Percentiles rank a stretch among this genome's conserved stretches.
phyloP scores from a whole-genome alignment of 30 jellyfish, hydroid and myxozoan species.

The Nemopilema nomurai region DNA sequence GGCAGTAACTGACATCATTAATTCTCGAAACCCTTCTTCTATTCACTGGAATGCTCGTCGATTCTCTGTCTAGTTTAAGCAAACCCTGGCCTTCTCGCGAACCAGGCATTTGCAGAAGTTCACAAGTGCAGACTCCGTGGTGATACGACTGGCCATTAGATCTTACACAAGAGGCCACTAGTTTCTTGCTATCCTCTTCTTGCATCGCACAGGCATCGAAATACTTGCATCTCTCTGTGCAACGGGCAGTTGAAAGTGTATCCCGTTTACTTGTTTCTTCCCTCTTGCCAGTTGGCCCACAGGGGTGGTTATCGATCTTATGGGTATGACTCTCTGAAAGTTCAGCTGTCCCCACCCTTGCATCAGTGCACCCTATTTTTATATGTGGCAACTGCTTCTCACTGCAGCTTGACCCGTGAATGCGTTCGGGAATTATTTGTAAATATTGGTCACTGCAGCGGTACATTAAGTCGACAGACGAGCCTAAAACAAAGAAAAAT shows the following conservation, averaged over 20 bases:
- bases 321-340: not conserved
- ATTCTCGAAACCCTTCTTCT: slow-evolving; percentile 70
- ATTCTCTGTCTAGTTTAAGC: not conserved
- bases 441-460: slow-evolving; percentile 45
- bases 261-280: not conserved
- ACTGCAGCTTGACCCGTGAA: slow-evolving; percentile 4
- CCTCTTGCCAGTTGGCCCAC: not conserved
- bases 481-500: slow-evolving; percentile 15
- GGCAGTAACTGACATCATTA: slow-evolving; percentile 47
- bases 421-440: slow-evolving; percentile 9
- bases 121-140: not conserved
- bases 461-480: slow-evolving; percentile 34
- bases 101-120: not conserved
- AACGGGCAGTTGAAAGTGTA: not conserved
- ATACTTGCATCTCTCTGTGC: not conserved
- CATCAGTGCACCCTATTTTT: not conserved
- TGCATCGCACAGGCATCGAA: not conserved
- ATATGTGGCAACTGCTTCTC: not conserved
- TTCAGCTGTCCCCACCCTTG: not conserved
- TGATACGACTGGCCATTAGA: too few species aligned
- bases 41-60: slow-evolving; percentile 21
- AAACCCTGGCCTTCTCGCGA: not conserved
- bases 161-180: not conserved
- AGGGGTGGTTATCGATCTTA: not conserved
- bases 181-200: not conserved